Evolutionary conservation across 2,113 vertebrate genomes (phyloP).

Genomic region (Labrus mixtus): DNA sequence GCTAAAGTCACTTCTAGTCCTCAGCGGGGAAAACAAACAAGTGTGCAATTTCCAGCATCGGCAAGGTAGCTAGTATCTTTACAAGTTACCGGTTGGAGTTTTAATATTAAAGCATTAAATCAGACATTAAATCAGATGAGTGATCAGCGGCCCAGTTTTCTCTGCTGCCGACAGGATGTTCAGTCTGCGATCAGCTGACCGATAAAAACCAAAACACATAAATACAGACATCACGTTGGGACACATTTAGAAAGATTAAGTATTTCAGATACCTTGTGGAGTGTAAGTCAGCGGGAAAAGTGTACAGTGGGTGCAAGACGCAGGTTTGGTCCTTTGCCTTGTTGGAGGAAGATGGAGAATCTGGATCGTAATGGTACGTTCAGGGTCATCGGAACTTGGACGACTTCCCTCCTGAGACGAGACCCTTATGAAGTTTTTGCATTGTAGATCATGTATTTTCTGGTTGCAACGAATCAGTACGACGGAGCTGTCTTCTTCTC

Average conservation of each 20-base stretch:
- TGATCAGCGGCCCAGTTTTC: slow-evolving; percentile 60
- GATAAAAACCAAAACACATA: background rate
- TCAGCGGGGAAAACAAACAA: background rate
- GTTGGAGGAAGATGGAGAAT: slow-evolving; percentile 75
- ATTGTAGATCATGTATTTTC: background rate
- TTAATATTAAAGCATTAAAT: background rate
- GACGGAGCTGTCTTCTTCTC: background rate
- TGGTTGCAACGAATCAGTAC: background rate
- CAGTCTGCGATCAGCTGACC: background rate
- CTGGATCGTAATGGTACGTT: slow-evolving; percentile 47
- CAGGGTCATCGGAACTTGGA: background rate
- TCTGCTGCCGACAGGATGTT: slow-evolving; percentile 15
- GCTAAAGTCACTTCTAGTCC: background rate
- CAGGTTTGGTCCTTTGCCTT: slow-evolving; percentile 47
- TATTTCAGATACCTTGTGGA: slow-evolving; percentile 23
- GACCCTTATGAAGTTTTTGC: background rate
- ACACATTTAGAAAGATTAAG: background rate
- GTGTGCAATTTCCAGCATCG: background rate
- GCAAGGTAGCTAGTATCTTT: rapidly evolving
- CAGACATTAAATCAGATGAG: slow-evolving; percentile 11
- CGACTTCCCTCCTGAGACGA: background rate
- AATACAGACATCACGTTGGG: rapidly evolving
- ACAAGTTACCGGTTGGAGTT: background rate
- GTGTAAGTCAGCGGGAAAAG: background rate
- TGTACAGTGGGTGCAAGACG: slow-evolving; percentile 13